Percentiles rank a stretch among this genome's conserved stretches.
These are phyloP conservation scores for Styela plicata DNA, from an alignment of 23 tunicate species.

Conservation along the genomic window DNA sequence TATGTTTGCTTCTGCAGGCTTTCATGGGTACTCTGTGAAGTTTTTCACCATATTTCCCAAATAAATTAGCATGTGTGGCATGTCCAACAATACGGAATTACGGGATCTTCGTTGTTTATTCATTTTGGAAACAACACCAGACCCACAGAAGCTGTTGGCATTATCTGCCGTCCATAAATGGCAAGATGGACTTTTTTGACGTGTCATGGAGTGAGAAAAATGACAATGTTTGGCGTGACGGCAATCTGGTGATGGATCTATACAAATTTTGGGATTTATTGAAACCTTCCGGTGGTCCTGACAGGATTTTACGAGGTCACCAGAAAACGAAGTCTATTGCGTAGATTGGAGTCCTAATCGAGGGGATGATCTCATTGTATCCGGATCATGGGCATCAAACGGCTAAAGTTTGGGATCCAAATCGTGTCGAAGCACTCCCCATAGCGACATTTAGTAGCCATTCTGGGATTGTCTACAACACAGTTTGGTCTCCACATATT, in stretches of 20 bases:
- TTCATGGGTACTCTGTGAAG: constrained; percentile 88
- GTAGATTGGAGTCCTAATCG: constrained; percentile 84
- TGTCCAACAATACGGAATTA: constrained; percentile 78
- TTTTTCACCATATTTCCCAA: constrained; percentile 77
- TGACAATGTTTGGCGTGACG: constrained; percentile 83
- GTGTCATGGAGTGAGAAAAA: constrained; percentile 81
- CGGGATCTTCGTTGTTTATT: constrained; percentile 50
- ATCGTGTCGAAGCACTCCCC: constrained; percentile 22
- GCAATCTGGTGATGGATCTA: constrained; percentile 48
- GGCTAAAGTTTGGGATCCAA: constrained; percentile 64
- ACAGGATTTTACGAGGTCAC: constrained; percentile 50
- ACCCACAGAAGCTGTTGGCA: constrained; percentile 28
- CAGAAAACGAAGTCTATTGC: constrained; percentile 86
- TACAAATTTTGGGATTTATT: constrained; percentile 63
- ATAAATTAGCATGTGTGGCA: constrained; percentile 63
- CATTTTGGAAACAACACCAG: constrained; percentile 51
- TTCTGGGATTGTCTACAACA: constrained; percentile 69
- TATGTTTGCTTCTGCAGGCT: constrained; percentile 36
- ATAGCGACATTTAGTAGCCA: constrained; percentile 51
- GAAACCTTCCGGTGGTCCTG: constrained; percentile 58
- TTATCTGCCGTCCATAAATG: constrained; percentile 30
- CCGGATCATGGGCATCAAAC: constrained; percentile 87
- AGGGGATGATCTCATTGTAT: constrained; percentile 49
- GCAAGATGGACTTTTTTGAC: constrained; percentile 90
- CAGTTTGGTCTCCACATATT: constrained; percentile 75